Evolutionary conservation across 2,888 invertebrate species (phyloP).

Genomic region (Dryobotodes eremita): DNA sequence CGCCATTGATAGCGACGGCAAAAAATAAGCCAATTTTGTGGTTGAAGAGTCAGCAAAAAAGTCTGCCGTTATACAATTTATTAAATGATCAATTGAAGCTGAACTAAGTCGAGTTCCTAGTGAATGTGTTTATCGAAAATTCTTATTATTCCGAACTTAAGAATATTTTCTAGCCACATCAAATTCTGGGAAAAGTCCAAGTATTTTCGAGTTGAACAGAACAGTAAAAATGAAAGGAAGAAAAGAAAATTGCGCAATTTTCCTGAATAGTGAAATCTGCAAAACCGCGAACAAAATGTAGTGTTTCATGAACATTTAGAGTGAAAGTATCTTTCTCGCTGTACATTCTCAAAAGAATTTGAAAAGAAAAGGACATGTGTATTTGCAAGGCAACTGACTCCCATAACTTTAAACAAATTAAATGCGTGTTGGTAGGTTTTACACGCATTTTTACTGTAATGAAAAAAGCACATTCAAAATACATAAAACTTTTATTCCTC

Average conservation of each 20-base stretch:
- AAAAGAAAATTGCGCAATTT: neutral
- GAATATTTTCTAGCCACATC: neutral
- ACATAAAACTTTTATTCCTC: slow-evolving; percentile 30
- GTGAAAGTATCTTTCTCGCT: neutral
- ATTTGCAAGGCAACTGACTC: neutral
- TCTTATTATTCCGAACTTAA: neutral
- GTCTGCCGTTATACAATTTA: neutral
- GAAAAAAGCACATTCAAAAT: slow-evolving; percentile 31
- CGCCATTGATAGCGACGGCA: slow-evolving; percentile 37
- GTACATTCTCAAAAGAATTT: neutral
- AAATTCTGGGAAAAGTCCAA: no score
- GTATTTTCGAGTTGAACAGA: neutral
- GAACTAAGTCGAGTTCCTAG: neutral
- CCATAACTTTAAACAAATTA: neutral
- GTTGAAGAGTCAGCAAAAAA: slow-evolving; percentile 30
- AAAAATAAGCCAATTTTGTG: slow-evolving; percentile 51
- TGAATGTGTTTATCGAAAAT: neutral
- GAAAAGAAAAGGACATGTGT: neutral
- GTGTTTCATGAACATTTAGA: slow-evolving; percentile 5
- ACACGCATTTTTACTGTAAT: neutral
- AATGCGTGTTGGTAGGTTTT: neutral
- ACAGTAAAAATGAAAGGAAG: neutral
- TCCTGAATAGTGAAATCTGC: neutral
- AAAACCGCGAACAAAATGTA: neutral
- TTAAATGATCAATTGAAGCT: slow-evolving; percentile 21